Evolutionary conservation across 2,797 vertebrate genomes (phyloP).

Genomic region (Acipenser oxyrinchus): DNA sequence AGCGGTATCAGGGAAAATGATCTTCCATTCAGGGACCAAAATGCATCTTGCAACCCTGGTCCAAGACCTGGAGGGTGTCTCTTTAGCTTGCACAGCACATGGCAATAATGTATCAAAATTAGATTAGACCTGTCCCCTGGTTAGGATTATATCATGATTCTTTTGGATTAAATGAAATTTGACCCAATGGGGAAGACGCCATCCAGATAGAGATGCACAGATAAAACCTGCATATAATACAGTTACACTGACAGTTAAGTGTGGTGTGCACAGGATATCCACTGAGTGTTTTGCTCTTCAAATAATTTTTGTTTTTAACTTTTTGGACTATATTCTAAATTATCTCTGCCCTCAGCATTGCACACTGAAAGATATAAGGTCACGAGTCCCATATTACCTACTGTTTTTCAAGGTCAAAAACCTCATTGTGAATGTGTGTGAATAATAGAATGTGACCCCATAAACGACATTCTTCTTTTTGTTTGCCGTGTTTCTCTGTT

Average conservation of each 20-base stretch:
- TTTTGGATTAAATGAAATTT: slow-evolving; percentile 88
- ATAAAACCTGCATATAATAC: slow-evolving; percentile 45
- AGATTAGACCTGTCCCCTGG: slow-evolving; percentile 87
- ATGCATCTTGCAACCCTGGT: slow-evolving; percentile 65
- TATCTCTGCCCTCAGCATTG: slow-evolving; percentile 11
- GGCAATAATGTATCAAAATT: slow-evolving; percentile 92
- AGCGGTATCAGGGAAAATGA: slow-evolving; percentile 67
- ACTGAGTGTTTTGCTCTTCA: too few species aligned
- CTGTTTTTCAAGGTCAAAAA: slow-evolving; percentile 50
- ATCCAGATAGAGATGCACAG: slow-evolving; percentile 60
- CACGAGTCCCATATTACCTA: slow-evolving; percentile 14
- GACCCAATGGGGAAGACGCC: slow-evolving; percentile 54
- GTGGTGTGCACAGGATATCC: slow-evolving; percentile 11
- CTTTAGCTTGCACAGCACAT: slow-evolving; percentile 74
- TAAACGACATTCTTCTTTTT: not conserved
- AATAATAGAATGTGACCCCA: not conserved
- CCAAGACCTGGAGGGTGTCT: slow-evolving; percentile 69
- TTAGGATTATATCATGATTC: slow-evolving; percentile 90
- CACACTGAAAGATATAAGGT: too few species aligned
- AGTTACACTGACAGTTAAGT: slow-evolving; percentile 52
- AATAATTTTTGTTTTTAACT: too few species aligned
- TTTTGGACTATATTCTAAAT: too few species aligned
- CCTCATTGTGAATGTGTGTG: not conserved
- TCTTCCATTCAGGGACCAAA: slow-evolving; percentile 66
- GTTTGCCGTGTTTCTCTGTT: not conserved